Percentiles rank a stretch among this genome's conserved stretches.
Evolutionary conservation across 2,888 invertebrate species (phyloP).

Genomic region (Ectemnius continuus): DNA sequence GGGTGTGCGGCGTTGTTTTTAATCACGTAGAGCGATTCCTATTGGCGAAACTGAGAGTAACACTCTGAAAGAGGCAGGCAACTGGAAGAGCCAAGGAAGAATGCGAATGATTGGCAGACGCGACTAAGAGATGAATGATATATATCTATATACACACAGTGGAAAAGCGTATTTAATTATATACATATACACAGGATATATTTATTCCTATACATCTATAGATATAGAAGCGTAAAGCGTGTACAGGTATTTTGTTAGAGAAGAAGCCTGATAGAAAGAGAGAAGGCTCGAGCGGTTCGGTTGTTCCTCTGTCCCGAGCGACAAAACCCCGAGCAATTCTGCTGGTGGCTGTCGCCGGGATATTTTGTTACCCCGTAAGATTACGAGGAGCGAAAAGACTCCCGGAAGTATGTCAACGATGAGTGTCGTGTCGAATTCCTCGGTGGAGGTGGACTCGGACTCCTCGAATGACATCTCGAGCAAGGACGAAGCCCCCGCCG

Average conservation of each 20-base stretch:
- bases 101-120: constrained; percentile 28
- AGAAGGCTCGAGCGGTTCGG: constrained; percentile 29
- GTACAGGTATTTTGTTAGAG: constrained; percentile 62
- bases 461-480: constrained; percentile 72
- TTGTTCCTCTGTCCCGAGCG: no score
- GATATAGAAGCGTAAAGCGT: constrained; percentile 33
- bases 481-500: constrained; percentile 67
- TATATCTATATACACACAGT: constrained; percentile 54
- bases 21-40: no score
- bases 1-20: no score
- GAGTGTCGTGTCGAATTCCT: constrained; percentile 76
- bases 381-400: constrained; percentile 20
- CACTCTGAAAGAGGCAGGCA: not conserved
- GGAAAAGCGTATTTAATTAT: constrained; percentile 62
- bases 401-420: constrained; percentile 72
- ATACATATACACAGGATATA: constrained; percentile 57
- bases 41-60: not conserved
- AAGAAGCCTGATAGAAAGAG: no score
- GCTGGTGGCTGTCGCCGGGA: constrained; percentile 9
- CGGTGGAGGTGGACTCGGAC: constrained; percentile 76
- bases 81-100: constrained; percentile 36
- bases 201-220: constrained; percentile 6
- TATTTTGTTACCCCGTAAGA: constrained; percentile 17
- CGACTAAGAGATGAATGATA: constrained; percentile 45
- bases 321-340: constrained; percentile 1